These are phyloP conservation scores for Bagarius yarrelli DNA, from an alignment of 2,113 vertebrate species.

Conservation along the genomic window DNA sequence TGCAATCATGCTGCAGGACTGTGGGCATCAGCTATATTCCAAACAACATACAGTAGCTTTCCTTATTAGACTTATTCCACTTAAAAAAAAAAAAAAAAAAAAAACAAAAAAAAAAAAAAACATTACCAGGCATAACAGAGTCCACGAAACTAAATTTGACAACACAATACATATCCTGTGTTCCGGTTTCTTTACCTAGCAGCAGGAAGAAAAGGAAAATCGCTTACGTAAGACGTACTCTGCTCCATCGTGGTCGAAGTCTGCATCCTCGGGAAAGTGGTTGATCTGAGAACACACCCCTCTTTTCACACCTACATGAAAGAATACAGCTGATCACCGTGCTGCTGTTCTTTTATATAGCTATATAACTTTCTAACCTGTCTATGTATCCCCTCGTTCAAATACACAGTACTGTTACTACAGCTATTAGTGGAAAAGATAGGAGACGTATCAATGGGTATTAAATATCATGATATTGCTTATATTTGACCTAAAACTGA, in stretches of 20 bases:
- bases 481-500: neutral
- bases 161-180: neutral
- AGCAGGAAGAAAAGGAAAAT: constrained; percentile 2
- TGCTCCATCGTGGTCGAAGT: constrained; percentile 91
- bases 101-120: no score
- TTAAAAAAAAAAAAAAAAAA: no score
- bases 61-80: constrained; percentile 17
- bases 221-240: constrained; percentile 86
- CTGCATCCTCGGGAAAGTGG: constrained; percentile 91
- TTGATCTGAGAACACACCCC: constrained; percentile 92
- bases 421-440: neutral
- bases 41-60: constrained; percentile 18
- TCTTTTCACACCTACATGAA: constrained; percentile 80
- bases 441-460: neutral
- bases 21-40: constrained; percentile 16
- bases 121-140: no score
- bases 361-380: neutral
- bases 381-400: neutral
- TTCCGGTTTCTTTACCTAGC: neutral
- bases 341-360: neutral
- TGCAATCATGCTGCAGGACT: constrained; percentile 5
- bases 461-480: neutral
- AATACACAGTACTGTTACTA: neutral
- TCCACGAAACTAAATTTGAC: neutral
- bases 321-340: constrained; percentile 27